Conservation (phyloP, 2,113 vertebrate genomes). For the Poecilia latipinna region DNA sequence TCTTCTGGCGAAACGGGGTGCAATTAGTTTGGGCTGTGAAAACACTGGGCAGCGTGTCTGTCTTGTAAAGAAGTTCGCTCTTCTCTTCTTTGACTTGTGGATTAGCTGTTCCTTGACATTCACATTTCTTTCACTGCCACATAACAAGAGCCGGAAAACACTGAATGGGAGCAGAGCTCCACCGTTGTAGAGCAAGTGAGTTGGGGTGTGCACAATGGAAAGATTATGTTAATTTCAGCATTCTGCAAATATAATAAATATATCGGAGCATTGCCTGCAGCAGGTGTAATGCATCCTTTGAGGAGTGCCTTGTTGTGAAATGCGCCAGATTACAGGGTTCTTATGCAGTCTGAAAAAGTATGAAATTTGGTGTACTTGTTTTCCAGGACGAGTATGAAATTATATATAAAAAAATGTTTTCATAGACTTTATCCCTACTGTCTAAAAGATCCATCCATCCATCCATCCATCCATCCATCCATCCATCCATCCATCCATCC, state of each 20-base stretch:
- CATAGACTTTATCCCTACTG: neutral
- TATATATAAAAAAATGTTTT: neutral
- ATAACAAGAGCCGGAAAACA: neutral
- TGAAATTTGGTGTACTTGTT: neutral
- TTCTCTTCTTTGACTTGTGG: slow-evolving; percentile 47
- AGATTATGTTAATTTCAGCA: neutral
- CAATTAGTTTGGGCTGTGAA: slow-evolving; percentile 73
- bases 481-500: too few relatives aligned
- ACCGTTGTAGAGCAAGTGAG: neutral
- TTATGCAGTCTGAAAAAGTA: neutral
- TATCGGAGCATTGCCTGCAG: neutral
- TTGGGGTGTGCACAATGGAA: neutral
- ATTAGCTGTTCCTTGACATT: slow-evolving; percentile 39
- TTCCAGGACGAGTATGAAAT: neutral
- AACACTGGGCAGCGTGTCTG: slow-evolving; percentile 60
- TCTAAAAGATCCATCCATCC: neutral
- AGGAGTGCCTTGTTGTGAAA: neutral
- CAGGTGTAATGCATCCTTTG: neutral
- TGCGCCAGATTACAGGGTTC: neutral
- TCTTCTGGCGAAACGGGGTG: slow-evolving; percentile 69
- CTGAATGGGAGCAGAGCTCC: neutral
- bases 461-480: neutral
- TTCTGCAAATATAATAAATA: neutral
- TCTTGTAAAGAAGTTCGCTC: slow-evolving; percentile 57
- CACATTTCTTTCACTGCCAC: slow-evolving; percentile 31